A percentile compares a stretch with the other conserved stretches of the same genome.
phyloP scores from a whole-genome alignment of 2,888 invertebrate genomes.

The Emmelina monodactyla region DNA sequence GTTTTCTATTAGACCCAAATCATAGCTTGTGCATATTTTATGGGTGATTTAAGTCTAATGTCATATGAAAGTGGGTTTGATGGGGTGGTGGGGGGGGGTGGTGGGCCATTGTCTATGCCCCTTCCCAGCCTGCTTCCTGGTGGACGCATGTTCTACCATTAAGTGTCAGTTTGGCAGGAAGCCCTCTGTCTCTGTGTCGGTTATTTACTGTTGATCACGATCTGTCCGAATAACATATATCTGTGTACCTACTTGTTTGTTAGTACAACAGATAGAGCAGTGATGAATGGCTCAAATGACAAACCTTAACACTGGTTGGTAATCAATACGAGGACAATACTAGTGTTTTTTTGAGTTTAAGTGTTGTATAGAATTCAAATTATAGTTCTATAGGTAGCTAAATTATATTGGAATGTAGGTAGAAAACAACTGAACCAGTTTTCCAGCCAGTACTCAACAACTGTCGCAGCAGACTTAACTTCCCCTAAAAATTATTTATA shows the following conservation, averaged over 20 bases:
- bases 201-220: conserved; percentile 57
- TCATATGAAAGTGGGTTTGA: background rate
- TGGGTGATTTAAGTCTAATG: background rate
- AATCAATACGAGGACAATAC: too few relatives aligned
- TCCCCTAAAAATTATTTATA: too few relatives aligned
- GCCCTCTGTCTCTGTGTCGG: conserved; percentile 43
- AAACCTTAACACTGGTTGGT: too few relatives aligned
- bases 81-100: background rate
- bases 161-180: conserved; percentile 53
- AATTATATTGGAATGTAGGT: too few relatives aligned
- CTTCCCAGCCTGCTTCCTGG: conserved; percentile 15
- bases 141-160: conserved; percentile 19
- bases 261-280: conserved; percentile 3
- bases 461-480: too few relatives aligned
- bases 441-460: too few relatives aligned
- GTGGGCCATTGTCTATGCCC: conserved; percentile 2
- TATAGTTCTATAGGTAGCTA: too few relatives aligned
- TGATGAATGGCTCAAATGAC: background rate
- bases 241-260: conserved; percentile 5
- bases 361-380: too few relatives aligned
- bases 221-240: conserved; percentile 22
- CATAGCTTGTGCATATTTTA: background rate
- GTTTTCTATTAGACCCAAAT: conserved; percentile 1
- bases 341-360: too few relatives aligned
- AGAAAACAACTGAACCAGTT: too few relatives aligned